phyloP scores from a whole-genome alignment of 2,888 invertebrate genomes.

The Tenodera sinensis region DNA sequence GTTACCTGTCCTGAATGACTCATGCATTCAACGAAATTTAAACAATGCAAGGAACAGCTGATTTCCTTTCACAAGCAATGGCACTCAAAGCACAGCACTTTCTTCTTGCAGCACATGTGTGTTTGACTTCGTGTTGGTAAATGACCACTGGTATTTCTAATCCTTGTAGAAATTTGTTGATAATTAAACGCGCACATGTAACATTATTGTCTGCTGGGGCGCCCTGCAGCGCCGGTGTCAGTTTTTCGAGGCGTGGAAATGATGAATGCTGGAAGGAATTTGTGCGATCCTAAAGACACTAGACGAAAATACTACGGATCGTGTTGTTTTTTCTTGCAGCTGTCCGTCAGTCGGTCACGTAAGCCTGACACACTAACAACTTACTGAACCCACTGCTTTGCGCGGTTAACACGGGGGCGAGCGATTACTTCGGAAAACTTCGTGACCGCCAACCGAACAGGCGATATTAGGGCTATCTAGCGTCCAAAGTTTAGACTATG shows the following conservation, averaged over 20 bases:
- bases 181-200: not conserved
- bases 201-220: not conserved
- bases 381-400: not conserved
- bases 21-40: not conserved
- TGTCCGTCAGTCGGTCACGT: not conserved
- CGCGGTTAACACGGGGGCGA: not conserved
- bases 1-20: not conserved
- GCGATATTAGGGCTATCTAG: not conserved
- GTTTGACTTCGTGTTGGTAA: not conserved
- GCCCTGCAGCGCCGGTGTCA: not conserved
- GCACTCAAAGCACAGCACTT: not conserved
- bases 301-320: not conserved
- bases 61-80: not conserved
- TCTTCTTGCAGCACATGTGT: not conserved
- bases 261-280: not conserved
- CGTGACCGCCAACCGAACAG: not conserved
- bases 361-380: conserved; percentile 26
- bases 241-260: not conserved
- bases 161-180: not conserved
- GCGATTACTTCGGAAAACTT: not conserved
- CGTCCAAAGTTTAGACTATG: not conserved
- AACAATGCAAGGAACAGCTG: not conserved
- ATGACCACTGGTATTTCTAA: not conserved
- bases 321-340: not conserved
- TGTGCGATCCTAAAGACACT: not conserved